These are phyloP conservation scores for Flabesymbios commensalis DNA, from an alignment of 2,888 invertebrate species.

Conservation along the genomic window DNA sequence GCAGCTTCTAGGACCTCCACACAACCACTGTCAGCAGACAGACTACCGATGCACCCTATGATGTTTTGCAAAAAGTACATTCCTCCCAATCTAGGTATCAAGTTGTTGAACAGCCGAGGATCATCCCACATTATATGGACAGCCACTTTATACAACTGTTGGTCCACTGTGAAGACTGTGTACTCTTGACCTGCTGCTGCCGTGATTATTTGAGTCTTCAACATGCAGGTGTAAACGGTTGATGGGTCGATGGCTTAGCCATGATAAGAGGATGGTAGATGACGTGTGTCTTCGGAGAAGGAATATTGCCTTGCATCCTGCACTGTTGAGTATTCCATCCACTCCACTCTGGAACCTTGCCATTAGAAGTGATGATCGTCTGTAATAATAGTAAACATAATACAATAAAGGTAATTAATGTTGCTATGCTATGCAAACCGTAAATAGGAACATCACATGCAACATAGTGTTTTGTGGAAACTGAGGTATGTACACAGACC, in stretches of 20 bases:
- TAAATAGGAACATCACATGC: too few relatives aligned
- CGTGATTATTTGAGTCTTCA: conserved; percentile 18
- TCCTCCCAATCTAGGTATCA: conserved; percentile 33
- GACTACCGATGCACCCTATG: conserved; percentile 31
- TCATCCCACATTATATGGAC: conserved; percentile 33
- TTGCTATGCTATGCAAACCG: too few relatives aligned
- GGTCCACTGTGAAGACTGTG: conserved; percentile 24
- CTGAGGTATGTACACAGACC: too few relatives aligned
- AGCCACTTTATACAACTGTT: conserved; percentile 34
- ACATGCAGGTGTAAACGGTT: conserved; percentile 26
- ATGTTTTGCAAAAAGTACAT: conserved; percentile 40
- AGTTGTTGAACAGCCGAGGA: conserved; percentile 22
- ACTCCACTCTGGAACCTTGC: background rate
- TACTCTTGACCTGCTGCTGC: conserved; percentile 15
- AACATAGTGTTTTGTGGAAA: too few relatives aligned
- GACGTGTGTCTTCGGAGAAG: conserved; percentile 14
- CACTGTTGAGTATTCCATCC: background rate
- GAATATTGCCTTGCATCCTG: conserved; percentile 12
- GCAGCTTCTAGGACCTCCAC: conserved; percentile 26
- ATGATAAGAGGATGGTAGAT: conserved; percentile 28
- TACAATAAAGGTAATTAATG: too few relatives aligned
- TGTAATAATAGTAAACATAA: background rate
- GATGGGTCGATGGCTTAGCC: conserved; percentile 27
- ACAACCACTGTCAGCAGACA: conserved; percentile 36
- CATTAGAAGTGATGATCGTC: background rate